Base-by-base conservation (phyloP, 2,797 vertebrate species). In the Helarctos malayanus region DNA sequence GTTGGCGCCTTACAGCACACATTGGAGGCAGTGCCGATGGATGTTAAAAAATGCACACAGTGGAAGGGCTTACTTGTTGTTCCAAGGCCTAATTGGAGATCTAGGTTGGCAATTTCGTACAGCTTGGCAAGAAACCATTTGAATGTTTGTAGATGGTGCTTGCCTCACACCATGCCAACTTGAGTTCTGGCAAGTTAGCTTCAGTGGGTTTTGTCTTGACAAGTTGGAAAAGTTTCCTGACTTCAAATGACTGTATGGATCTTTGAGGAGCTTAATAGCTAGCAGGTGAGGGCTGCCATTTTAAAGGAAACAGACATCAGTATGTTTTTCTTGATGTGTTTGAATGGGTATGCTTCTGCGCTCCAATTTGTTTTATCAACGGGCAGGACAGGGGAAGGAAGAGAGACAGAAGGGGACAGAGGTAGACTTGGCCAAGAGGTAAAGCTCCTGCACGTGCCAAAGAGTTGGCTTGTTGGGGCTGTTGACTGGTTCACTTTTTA, bases 161-260 rank as follows among this genome's bases (percentile, higher is more conserved):
- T 93, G 78, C 10, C 21, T 78, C 69, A 0, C 25, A 4, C 4
- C 0, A 0, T 1, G 45, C 80, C 75, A 73, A 13, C 11, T 2
- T 47, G 63, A 63, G 29, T 71, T 91, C 94, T 95, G 84, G 68
- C 65, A 41, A 49, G 10, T 78, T 45, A 54, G 27, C 52, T 88
- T 91, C 71, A n/a, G 41, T 27, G 78, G 52, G 0, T 78, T 98
- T 68, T 91, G 79, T 91, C 4, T 7, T 52, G 94, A 56, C 4
- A 91, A 80, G 65, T 91, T 98, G 88, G 89, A 95, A 88, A 88
- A 68, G 56, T 84, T 92, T 85, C 78, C 78, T 85, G 61, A 59
- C 65, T 89, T 97, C 41, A 90, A 49, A 82, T 52, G 89, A 27
- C 82, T 89, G 0, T 38, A 68, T 32, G 76, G 85, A 1, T 89